phyloP scores from a whole-genome alignment of 2,113 vertebrate species.

The Zosterops lateralis region DNA sequence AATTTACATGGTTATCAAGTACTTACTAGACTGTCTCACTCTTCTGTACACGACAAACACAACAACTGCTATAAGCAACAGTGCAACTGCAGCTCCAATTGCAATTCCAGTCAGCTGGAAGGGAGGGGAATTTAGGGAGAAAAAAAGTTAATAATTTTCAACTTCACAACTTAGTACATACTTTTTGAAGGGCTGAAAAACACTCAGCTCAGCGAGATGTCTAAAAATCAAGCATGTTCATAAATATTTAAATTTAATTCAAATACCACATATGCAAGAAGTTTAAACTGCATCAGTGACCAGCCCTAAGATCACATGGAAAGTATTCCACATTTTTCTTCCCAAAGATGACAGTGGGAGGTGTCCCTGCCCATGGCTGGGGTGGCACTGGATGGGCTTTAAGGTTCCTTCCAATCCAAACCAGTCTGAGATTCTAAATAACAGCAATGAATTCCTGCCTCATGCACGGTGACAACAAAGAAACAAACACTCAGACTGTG shows the following conservation, averaged over 20 bases:
- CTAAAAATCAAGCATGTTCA: fast-evolving
- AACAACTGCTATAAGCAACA: conserved; percentile 71
- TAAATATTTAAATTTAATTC: neutral
- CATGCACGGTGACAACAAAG: neutral
- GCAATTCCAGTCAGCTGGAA: conserved; percentile 79
- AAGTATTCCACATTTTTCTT: neutral
- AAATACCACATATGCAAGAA: neutral
- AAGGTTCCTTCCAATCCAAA: neutral
- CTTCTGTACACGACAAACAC: conserved; percentile 80
- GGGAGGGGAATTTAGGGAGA: neutral
- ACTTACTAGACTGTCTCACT: conserved; percentile 81
- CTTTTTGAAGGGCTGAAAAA: neutral
- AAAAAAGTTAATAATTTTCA: neutral
- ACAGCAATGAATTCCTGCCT: neutral
- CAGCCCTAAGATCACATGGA: neutral
- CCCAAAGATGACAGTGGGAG: neutral
- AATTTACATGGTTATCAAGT: neutral
- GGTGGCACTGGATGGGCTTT: neutral
- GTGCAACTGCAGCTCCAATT: conserved; percentile 71
- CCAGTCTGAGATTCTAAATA: fast-evolving
- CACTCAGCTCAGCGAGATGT: neutral
- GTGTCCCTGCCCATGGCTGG: neutral
- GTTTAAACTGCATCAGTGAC: neutral
- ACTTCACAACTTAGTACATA: neutral
- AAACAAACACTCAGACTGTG: neutral